phyloP scores from a whole-genome alignment of 92 coral and sea anemone species.

The Porites evermanni region DNA sequence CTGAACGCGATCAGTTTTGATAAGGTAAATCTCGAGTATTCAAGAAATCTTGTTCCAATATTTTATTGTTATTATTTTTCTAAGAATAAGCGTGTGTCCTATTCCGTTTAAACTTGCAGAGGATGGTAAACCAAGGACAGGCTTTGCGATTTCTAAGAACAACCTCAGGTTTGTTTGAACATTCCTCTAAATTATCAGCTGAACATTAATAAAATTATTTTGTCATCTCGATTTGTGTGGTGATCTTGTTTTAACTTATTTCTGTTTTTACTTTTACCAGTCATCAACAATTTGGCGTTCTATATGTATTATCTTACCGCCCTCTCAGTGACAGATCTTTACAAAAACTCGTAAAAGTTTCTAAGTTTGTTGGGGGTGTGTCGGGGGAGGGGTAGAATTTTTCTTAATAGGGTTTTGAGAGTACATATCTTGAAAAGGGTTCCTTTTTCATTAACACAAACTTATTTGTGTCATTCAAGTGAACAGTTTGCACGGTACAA shows the following conservation, averaged over 20 bases:
- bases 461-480: background rate
- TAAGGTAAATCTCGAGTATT: conserved; percentile 7
- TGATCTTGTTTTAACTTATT: background rate
- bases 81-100: background rate
- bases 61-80: background rate
- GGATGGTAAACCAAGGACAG: conserved; percentile 1
- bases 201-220: no score
- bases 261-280: no score
- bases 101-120: conserved; percentile 14
- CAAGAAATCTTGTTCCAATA: background rate
- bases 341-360: background rate
- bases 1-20: background rate
- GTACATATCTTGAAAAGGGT: background rate
- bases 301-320: no score
- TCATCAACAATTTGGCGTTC: no score
- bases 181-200: background rate
- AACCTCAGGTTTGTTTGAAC: background rate
- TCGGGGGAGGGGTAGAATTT: conserved; percentile 34
- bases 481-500: no score
- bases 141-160: conserved; percentile 3
- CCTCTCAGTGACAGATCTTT: background rate
- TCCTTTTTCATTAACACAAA: background rate
- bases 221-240: no score
- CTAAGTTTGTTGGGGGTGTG: conserved; percentile 49
- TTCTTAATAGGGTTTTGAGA: background rate